phyloP scores from a whole-genome alignment of 2,113 vertebrate genomes.

The Panthera leo region DNA sequence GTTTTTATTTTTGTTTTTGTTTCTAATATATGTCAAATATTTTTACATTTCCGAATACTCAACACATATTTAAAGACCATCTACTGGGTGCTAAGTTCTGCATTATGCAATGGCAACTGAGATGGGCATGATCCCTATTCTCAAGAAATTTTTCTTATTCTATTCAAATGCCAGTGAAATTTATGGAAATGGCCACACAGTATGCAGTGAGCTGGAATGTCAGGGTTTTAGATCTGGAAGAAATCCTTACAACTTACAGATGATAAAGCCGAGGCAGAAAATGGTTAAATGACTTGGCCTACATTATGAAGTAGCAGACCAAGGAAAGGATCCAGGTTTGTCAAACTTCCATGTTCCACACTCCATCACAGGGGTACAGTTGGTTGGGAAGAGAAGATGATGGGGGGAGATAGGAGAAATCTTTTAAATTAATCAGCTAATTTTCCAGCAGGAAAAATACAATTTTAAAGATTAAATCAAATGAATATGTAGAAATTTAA shows the following conservation, averaged over 20 bases:
- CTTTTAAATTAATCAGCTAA: slow-evolving; percentile 47
- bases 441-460: not conserved
- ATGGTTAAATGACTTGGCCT: not conserved
- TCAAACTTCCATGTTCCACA: not conserved
- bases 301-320: not conserved
- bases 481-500: slow-evolving; percentile 22
- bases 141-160: not conserved
- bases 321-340: not conserved
- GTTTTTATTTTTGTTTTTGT: not conserved
- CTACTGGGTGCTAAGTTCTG: not conserved
- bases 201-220: not conserved
- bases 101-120: not conserved
- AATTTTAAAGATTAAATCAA: slow-evolving; percentile 55
- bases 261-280: not conserved
- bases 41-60: not conserved
- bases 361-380: not conserved
- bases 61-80: not conserved
- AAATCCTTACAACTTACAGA: not conserved
- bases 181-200: not conserved
- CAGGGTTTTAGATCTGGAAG: not conserved
- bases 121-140: not conserved
- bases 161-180: not conserved
- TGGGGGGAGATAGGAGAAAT: not conserved
- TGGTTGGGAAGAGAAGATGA: not conserved
- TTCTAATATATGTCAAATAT: not conserved